These are phyloP conservation scores for Drosophila punjabiensis DNA, from an alignment of 1,140 invertebrate genomes.

Conservation along the genomic window DNA sequence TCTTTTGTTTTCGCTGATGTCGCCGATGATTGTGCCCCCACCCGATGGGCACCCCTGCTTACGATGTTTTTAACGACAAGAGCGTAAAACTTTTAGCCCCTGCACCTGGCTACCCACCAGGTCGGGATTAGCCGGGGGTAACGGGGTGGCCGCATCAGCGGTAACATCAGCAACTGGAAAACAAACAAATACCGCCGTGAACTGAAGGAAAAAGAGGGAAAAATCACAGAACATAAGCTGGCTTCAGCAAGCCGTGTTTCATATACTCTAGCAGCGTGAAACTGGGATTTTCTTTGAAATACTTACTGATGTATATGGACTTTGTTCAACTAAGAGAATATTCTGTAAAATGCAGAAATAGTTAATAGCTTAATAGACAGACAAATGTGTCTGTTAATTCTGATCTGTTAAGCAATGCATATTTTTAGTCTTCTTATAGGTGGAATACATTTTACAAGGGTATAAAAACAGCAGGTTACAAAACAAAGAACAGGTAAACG, in stretches of 20 bases:
- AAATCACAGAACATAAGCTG: not conserved
- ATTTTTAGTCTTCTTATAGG: not conserved
- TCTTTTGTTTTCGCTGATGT: conserved; percentile 41
- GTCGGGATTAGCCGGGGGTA: conserved; percentile 27
- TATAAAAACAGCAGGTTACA: conserved; percentile 42
- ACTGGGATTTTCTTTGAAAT: not conserved
- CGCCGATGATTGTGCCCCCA: conserved; percentile 7
- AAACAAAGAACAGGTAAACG: conserved; percentile 47
- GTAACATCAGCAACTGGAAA: conserved; percentile 59
- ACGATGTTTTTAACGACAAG: conserved; percentile 53
- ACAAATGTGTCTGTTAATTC: not conserved
- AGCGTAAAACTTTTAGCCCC: conserved; percentile 58
- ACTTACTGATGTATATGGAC: not conserved
- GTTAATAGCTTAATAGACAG: not conserved
- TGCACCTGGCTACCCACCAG: conserved; percentile 15
- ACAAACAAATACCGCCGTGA: conserved; percentile 65
- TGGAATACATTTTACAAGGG: not conserved
- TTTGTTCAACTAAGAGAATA: too few species aligned
- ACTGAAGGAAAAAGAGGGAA: conserved; percentile 36
- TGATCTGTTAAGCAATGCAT: not conserved
- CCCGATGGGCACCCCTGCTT: conserved; percentile 14
- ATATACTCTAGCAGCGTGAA: not conserved
- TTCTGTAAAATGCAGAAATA: not conserved
- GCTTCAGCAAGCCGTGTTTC: not conserved
- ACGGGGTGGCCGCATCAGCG: conserved; percentile 35